Percentiles rank a stretch among this genome's conserved stretches.
Evolutionary conservation across 1,140 invertebrate genomes (phyloP).

Genomic region (Zaprionus nigranus): DNA sequence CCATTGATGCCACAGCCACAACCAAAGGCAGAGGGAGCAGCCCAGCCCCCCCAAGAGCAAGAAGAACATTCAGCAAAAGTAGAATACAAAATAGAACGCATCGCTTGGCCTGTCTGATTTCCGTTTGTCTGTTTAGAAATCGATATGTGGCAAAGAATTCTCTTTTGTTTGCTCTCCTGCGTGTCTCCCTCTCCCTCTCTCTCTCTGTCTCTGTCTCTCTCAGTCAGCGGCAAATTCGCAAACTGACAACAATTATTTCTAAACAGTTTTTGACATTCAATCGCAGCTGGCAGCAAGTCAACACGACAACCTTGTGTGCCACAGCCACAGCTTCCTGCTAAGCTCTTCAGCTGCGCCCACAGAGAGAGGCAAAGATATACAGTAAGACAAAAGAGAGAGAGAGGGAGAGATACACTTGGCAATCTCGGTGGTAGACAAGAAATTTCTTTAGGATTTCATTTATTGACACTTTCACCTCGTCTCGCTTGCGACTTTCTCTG

Average conservation of each 20-base stretch:
- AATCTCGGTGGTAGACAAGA: slow-evolving; percentile 58
- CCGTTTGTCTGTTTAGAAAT: slow-evolving; percentile 55
- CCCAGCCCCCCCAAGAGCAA: neutral
- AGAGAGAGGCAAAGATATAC: neutral
- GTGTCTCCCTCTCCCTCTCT: slow-evolving; percentile 15
- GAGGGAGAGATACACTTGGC: neutral
- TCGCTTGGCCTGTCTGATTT: slow-evolving; percentile 43
- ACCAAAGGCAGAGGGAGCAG: slow-evolving; percentile 12
- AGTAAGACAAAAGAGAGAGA: neutral
- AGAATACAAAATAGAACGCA: slow-evolving; percentile 21
- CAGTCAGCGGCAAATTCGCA: slow-evolving; percentile 34
- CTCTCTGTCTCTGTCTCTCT: slow-evolving; percentile 7
- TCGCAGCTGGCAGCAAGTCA: slow-evolving; percentile 50
- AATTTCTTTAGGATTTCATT: slow-evolving; percentile 81
- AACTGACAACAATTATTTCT: slow-evolving; percentile 77
- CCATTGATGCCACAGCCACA: slow-evolving; percentile 45
- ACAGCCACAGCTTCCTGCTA: slow-evolving; percentile 31
- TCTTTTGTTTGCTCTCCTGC: slow-evolving; percentile 10
- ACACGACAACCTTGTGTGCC: slow-evolving; percentile 42
- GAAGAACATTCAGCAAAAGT: slow-evolving; percentile 23
- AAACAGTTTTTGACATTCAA: slow-evolving; percentile 76
- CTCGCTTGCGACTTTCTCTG: slow-evolving; percentile 45
- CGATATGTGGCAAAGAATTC: slow-evolving; percentile 54
- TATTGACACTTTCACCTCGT: slow-evolving; percentile 72
- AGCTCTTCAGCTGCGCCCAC: slow-evolving; percentile 48